Conservation (phyloP, 2,888 invertebrate species). For the Cheilosia grossa region DNA sequence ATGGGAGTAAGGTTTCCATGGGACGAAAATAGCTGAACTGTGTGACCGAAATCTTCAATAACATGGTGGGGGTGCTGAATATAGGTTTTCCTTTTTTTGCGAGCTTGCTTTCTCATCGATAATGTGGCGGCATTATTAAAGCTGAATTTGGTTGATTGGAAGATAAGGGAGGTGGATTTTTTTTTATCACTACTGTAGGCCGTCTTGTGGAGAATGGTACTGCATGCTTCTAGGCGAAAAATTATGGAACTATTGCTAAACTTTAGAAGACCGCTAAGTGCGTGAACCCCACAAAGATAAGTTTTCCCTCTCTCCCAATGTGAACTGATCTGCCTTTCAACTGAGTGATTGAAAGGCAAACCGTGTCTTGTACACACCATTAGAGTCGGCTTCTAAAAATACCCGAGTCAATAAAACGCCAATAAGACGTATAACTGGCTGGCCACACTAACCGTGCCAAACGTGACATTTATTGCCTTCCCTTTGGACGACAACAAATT, state of each 20-base stretch:
- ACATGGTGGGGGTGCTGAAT: neutral
- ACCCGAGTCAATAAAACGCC: too few relatives aligned
- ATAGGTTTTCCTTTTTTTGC: slow-evolving; percentile 21
- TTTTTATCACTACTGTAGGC: too few relatives aligned
- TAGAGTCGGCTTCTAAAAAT: too few relatives aligned
- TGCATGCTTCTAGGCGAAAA: too few relatives aligned
- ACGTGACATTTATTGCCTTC: slow-evolving; percentile 25
- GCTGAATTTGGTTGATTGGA: slow-evolving; percentile 25
- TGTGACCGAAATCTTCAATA: neutral
- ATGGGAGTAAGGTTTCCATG: neutral
- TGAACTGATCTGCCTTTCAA: too few relatives aligned
- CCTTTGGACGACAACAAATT: slow-evolving; percentile 14
- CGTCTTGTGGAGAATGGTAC: neutral
- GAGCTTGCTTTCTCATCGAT: slow-evolving; percentile 14
- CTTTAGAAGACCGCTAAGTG: too few relatives aligned
- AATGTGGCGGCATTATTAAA: slow-evolving; percentile 11
- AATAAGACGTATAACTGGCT: too few relatives aligned
- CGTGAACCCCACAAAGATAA: too few relatives aligned
- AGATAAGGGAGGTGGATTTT: neutral
- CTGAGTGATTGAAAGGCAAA: too few relatives aligned
- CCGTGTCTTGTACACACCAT: too few relatives aligned
- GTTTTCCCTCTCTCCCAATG: too few relatives aligned
- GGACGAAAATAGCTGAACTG: neutral
- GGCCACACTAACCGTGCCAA: neutral
- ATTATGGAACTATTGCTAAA: too few relatives aligned